A percentile compares a stretch with the other conserved stretches of the same genome.
Evolutionary conservation across 1,140 invertebrate genomes (phyloP).

Genomic region (Drosophila nikananu): DNA sequence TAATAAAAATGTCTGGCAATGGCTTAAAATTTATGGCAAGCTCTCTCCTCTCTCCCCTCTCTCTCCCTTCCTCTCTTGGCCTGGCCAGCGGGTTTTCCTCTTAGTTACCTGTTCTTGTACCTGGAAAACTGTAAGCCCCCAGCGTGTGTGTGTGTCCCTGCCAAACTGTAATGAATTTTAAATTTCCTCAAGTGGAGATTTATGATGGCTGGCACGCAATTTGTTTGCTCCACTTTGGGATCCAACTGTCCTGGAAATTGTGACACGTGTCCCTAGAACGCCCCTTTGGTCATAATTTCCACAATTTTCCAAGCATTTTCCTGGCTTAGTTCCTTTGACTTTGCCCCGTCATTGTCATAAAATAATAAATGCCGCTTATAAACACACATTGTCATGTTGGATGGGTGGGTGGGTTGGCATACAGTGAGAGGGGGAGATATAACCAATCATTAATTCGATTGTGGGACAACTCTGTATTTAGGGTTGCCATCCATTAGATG

Average conservation of each 20-base stretch:
- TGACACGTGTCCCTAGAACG: conserved; percentile 37
- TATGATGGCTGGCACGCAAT: conserved; percentile 52
- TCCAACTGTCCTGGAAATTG: conserved; percentile 43
- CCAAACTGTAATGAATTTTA: conserved; percentile 64
- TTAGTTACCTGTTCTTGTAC: background rate
- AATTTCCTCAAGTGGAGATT: conserved; percentile 50
- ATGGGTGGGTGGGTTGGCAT: background rate
- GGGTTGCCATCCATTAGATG: conserved; percentile 33
- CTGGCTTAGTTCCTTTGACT: conserved; percentile 50
- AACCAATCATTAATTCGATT: conserved; percentile 63
- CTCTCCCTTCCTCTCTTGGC: conserved; percentile 6
- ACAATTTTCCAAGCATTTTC: conserved; percentile 7
- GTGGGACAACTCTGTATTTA: conserved; percentile 37
- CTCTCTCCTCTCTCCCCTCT: conserved; percentile 25
- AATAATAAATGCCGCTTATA: conserved; percentile 76
- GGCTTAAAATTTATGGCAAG: conserved; percentile 81
- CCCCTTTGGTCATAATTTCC: conserved; percentile 23
- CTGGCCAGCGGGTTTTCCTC: conserved; percentile 64
- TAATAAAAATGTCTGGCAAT: conserved; percentile 81
- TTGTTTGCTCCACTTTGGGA: conserved; percentile 44
- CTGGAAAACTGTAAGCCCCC: conserved; percentile 22
- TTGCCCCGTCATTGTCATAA: conserved; percentile 61
- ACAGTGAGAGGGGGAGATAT: background rate
- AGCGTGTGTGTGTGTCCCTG: conserved; percentile 22
- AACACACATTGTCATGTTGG: conserved; percentile 51